phyloP scores from a whole-genome alignment of 1,140 invertebrate genomes.

The Harpegnathos saltator region DNA sequence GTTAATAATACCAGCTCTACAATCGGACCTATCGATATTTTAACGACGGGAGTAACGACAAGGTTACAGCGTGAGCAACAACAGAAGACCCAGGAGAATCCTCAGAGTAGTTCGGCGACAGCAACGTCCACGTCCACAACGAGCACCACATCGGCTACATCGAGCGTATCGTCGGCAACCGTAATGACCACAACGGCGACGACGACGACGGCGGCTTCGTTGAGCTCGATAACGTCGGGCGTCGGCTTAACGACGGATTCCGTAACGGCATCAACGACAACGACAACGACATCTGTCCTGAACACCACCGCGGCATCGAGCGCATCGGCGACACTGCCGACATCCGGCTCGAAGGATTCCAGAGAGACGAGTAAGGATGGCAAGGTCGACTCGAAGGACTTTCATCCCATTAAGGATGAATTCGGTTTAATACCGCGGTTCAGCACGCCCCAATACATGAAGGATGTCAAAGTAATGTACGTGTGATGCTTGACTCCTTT shows the following conservation, averaged over 20 bases:
- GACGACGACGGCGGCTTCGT: conserved; percentile 74
- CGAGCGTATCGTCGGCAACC: conserved; percentile 71
- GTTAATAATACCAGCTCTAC: conserved; percentile 84
- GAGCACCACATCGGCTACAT: conserved; percentile 71
- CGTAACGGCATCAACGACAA: conserved; percentile 72
- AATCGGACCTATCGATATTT: conserved; percentile 87
- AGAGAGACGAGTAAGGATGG: conserved; percentile 82
- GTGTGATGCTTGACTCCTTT: conserved; percentile 48
- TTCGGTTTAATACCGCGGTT: conserved; percentile 70
- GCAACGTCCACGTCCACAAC: conserved; percentile 78
- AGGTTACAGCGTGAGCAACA: conserved; percentile 92
- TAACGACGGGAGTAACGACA: conserved; percentile 92
- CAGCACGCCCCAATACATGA: conserved; percentile 73
- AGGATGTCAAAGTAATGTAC: conserved; percentile 78
- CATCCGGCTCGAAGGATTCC: conserved; percentile 79
- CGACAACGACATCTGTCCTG: conserved; percentile 74
- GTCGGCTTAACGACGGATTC: conserved; percentile 68
- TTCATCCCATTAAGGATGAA: conserved; percentile 74
- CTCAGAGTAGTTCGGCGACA: conserved; percentile 78
- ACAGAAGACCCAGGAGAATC: conserved; percentile 87
- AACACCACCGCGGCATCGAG: conserved; percentile 80
- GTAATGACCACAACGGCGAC: conserved; percentile 74
- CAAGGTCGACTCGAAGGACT: conserved; percentile 79
- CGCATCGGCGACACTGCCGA: conserved; percentile 77
- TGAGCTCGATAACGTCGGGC: conserved; percentile 72